Conservation (phyloP, 2,888 invertebrate species). For the Acrocera orbiculus region DNA sequence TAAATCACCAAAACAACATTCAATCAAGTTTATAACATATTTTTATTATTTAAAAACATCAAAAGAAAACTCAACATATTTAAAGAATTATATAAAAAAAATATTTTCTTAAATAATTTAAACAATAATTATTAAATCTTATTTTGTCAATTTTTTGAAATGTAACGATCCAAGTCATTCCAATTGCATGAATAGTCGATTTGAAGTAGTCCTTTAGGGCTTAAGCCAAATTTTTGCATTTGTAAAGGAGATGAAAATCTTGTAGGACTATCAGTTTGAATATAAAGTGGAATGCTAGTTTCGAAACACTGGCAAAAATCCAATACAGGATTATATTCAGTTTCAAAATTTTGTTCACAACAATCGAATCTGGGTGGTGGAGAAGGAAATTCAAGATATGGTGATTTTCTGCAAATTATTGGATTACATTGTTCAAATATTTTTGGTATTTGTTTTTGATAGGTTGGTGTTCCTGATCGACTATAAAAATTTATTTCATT, state of each 20-base stretch:
- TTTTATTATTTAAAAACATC: no score
- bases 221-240: slow-evolving; percentile 51
- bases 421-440: no score
- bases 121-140: background rate
- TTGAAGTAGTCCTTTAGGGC: slow-evolving; percentile 59
- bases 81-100: no score
- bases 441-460: no score
- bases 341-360: no score
- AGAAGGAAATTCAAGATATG: slow-evolving; percentile 27
- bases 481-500: no score
- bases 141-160: slow-evolving; percentile 26
- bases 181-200: slow-evolving; percentile 71
- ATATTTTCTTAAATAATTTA: no score
- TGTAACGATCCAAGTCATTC: slow-evolving; percentile 62
- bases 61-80: no score
- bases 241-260: slow-evolving; percentile 16
- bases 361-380: slow-evolving; percentile 27
- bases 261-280: slow-evolving; percentile 26
- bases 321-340: background rate
- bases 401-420: no score
- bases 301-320: slow-evolving; percentile 2
- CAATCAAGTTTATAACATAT: no score
- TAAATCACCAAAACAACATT: no score
- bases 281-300: slow-evolving; percentile 17
- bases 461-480: no score